Evolutionary conservation across 2,888 invertebrate species (phyloP), one percentile per base, ranked within the genome.

Genomic region (Craniophora ligustri): DNA sequence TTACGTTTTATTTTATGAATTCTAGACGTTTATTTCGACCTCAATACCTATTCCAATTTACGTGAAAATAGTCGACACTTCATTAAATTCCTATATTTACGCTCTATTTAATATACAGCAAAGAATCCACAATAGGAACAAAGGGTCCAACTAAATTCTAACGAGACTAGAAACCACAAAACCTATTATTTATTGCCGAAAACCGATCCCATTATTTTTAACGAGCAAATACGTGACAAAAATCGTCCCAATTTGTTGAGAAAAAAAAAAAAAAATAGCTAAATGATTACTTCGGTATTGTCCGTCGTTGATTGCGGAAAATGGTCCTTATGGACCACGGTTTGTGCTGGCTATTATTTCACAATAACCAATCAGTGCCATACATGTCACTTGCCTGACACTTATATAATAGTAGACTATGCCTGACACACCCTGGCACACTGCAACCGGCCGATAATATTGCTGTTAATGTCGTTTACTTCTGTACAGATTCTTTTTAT

Each of bases 351-450:
- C 86, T 84, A 86, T 87, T 91, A 89, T 89, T 89, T 86, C 79
- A 83, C 87, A 89, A 91, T 91, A 91, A 90, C 89, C 91, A 91
- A 91, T 91, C 91, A 91, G 86, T 84, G 84, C 78, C 86, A 85
- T 84, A 80, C 87, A 84, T 81, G 88, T 88, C 91, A 89, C 84
- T 80, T 80, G 85, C 81, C 81, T 86, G 89, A 88, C 89, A 82
- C 85, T n/a, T n/a, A n/a, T n/a, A n/a, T n/a, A n/a, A n/a, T n/a
- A n/a, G n/a, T n/a, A n/a, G n/a, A n/a, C n/a, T n/a, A n/a, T 80
- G 85, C 81, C 81, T 86, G 89, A 88, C 89, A 82, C 85, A 81
- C 89, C 89, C 86, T 72, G 62, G 36, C 14, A 65, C 15, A 65
- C 64, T 49, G 62, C 74, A 76, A 72, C 76, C 65, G 56, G 72